phyloP scores from a whole-genome alignment of 2,113 vertebrate genomes.

The Macquaria ambigua region DNA sequence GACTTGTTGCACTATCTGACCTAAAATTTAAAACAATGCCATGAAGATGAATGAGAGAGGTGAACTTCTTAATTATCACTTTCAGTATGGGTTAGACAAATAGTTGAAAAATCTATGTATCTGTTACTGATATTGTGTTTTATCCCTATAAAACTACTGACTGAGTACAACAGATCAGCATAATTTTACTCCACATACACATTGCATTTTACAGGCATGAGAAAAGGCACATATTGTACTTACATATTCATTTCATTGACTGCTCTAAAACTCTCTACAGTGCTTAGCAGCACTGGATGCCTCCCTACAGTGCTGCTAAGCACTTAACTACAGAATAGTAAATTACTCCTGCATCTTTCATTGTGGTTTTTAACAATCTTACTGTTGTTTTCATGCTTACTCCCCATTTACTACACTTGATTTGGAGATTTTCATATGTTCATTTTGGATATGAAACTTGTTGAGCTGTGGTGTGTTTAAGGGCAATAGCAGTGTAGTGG shows the following conservation, averaged over 20 bases:
- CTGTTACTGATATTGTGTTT: neutral
- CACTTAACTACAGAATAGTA: neutral
- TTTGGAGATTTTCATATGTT: neutral
- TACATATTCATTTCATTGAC: conserved; percentile 3
- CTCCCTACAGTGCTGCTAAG: neutral
- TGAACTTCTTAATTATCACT: no score
- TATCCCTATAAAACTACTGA: neutral
- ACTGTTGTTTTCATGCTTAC: neutral
- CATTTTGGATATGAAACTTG: neutral
- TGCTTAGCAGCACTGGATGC: neutral
- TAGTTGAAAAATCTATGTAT: neutral
- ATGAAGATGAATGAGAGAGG: no score
- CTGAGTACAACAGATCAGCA: neutral
- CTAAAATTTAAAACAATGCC: no score
- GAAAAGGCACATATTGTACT: neutral
- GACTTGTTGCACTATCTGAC: neutral
- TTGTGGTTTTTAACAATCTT: neutral
- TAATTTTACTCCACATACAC: neutral
- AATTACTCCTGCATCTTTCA: neutral
- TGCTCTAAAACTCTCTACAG: neutral
- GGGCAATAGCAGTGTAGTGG: no score
- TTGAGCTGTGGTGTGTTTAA: no score
- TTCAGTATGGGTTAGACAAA: no score
- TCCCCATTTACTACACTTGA: neutral
- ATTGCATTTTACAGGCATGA: neutral